These are phyloP conservation scores for Nebria salina DNA, from an alignment of 2,888 invertebrate species.

Conservation along the genomic window DNA sequence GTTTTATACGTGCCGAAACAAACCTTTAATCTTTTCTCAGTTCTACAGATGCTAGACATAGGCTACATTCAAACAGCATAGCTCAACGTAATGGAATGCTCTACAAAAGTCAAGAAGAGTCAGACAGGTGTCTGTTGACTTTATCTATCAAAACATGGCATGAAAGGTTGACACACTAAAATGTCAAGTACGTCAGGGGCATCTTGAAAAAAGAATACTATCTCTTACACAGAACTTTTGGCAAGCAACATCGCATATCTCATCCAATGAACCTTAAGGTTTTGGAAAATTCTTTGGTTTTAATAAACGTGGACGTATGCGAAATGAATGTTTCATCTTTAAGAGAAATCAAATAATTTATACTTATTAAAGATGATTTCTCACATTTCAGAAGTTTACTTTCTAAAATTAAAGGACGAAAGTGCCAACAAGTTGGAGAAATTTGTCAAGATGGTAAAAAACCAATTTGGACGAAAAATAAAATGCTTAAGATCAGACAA, in stretches of 20 bases:
- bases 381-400: conserved; percentile 52
- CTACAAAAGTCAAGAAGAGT: too few species aligned
- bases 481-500: conserved; percentile 52
- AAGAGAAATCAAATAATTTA: conserved; percentile 53
- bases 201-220: conserved; percentile 49
- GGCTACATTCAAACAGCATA: too few species aligned
- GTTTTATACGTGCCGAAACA: too few species aligned
- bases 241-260: conserved; percentile 51
- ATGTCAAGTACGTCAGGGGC: conserved; percentile 50
- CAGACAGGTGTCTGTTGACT: too few species aligned
- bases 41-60: too few species aligned
- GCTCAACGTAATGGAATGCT: too few species aligned
- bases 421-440: conserved; percentile 49
- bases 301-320: too few species aligned
- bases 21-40: too few species aligned
- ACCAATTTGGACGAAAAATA: conserved; percentile 51
- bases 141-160: conserved; percentile 7
- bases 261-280: conserved; percentile 30
- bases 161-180: conserved; percentile 53
- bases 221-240: conserved; percentile 51
- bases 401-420: conserved; percentile 53
- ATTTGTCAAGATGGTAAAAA: conserved; percentile 52
- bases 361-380: conserved; percentile 52
- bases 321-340: conserved; percentile 48
- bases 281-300: too few species aligned